Evolutionary conservation across 2,113 vertebrate genomes (phyloP).

Genomic region (Phalacrocorax brasilianus): DNA sequence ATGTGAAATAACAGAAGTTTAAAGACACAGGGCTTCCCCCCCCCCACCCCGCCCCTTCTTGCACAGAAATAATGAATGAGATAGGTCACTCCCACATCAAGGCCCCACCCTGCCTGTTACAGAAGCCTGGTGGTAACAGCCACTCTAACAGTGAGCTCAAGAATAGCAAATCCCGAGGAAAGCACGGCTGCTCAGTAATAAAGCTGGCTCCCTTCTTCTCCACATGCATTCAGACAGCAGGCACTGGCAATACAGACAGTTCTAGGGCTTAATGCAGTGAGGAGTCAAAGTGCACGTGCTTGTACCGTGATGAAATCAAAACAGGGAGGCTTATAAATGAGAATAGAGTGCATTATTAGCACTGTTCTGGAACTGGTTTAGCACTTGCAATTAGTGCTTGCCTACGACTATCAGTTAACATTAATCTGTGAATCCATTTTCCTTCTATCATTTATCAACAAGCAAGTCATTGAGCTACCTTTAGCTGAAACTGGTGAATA

Average conservation of each 20-base stretch:
- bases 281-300: slow-evolving; percentile 26
- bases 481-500: slow-evolving; percentile 1
- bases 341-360: slow-evolving; percentile 26
- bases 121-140: neutral
- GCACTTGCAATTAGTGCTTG: slow-evolving; percentile 15
- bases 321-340: slow-evolving; percentile 35
- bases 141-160: neutral
- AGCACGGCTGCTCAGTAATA: slow-evolving; percentile 34
- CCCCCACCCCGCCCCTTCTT: neutral
- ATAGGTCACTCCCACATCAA: neutral
- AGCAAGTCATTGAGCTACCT: neutral
- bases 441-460: slow-evolving; percentile 1
- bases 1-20: slow-evolving; percentile 58
- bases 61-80: neutral
- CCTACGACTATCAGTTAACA: slow-evolving; percentile 3
- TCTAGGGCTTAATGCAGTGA: slow-evolving; percentile 7
- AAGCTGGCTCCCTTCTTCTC: slow-evolving; percentile 32
- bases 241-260: slow-evolving; percentile 3
- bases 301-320: slow-evolving; percentile 35
- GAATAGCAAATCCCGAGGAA: slow-evolving; percentile 39
- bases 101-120: neutral
- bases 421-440: slow-evolving; percentile 2
- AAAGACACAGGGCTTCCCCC: slow-evolving; percentile 54
- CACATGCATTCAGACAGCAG: neutral
- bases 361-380: slow-evolving; percentile 7